These are phyloP conservation scores for Lagopus muta DNA, from an alignment of 2,113 vertebrate genomes.

Conservation along the genomic window DNA sequence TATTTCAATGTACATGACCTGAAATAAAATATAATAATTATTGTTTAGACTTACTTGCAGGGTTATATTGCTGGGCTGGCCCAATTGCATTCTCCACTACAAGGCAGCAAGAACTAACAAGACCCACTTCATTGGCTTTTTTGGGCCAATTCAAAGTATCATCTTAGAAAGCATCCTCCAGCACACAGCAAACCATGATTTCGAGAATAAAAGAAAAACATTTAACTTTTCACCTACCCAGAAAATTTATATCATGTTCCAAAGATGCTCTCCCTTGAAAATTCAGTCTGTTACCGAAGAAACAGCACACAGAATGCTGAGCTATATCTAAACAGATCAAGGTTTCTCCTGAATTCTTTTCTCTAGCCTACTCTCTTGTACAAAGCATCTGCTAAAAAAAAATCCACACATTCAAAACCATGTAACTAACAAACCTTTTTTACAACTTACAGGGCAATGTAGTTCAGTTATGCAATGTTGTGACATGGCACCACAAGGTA, in stretches of 20 bases:
- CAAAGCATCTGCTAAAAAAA: conserved; percentile 47
- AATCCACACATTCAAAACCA: conserved; percentile 36
- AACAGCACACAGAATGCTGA: not conserved
- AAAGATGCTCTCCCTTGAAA: conserved; percentile 6
- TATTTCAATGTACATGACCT: conserved; percentile 65
- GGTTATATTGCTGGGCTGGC: conserved; percentile 62
- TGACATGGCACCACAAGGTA: conserved; percentile 48
- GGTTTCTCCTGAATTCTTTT: conserved; percentile 13
- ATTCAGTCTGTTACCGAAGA: not conserved
- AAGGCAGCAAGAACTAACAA: not conserved
- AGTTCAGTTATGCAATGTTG: conserved; percentile 36
- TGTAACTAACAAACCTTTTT: conserved; percentile 36
- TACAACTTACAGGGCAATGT: conserved; percentile 35
- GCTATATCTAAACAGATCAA: not conserved
- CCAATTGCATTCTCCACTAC: not conserved
- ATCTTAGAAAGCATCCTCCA: not conserved
- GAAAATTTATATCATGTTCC: not conserved
- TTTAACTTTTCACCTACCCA: not conserved
- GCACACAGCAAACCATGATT: not conserved
- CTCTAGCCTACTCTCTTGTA: conserved; percentile 48
- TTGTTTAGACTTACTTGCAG: conserved; percentile 19
- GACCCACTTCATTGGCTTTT: not conserved
- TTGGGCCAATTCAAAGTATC: not conserved
- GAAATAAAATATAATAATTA: conserved; percentile 42
- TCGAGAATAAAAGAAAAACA: not conserved